These are phyloP conservation scores for Sphecodes monilicornis DNA, from an alignment of 2,888 invertebrate species.

Conservation along the genomic window DNA sequence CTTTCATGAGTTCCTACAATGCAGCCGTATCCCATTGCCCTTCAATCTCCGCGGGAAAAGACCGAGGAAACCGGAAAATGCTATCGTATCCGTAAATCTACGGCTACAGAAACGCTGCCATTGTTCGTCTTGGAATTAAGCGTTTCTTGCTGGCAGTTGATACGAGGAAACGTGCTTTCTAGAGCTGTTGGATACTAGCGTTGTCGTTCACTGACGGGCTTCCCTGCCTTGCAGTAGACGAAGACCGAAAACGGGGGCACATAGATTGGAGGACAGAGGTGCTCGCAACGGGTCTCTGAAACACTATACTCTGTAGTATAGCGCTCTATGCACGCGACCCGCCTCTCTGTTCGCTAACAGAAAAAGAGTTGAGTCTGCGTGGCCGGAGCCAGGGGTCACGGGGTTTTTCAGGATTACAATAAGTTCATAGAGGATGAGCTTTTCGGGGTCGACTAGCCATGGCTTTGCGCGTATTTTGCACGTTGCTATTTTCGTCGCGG, in stretches of 20 bases:
- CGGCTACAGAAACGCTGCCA: constrained; percentile 24
- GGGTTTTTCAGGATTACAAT: constrained; percentile 49
- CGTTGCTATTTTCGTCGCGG: constrained; percentile 34
- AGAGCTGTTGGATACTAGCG: constrained; percentile 17
- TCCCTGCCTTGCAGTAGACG: background rate
- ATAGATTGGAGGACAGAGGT: constrained; percentile 24
- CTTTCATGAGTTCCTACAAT: background rate
- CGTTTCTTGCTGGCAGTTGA: constrained; percentile 33
- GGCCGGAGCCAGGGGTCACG: background rate
- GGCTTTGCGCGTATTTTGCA: constrained; percentile 48
- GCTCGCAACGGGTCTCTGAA: constrained; percentile 3
- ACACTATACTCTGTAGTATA: constrained; percentile 11
- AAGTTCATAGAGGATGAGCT: constrained; percentile 50
- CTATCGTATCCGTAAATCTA: constrained; percentile 44
- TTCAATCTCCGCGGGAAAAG: constrained; percentile 20
- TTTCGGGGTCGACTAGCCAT: constrained; percentile 35
- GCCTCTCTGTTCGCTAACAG: background rate
- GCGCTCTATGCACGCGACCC: constrained; percentile 13
- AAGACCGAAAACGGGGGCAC: constrained; percentile 10
- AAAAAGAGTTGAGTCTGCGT: constrained; percentile 7
- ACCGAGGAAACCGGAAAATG: constrained; percentile 29
- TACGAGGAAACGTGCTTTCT: constrained; percentile 25
- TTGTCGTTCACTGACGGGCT: constrained; percentile 20
- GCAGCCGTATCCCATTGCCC: background rate
- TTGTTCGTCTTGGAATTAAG: constrained; percentile 53